Evolutionary conservation across 2,797 vertebrate species (phyloP).

Genomic region (Sebastes oblongus): DNA sequence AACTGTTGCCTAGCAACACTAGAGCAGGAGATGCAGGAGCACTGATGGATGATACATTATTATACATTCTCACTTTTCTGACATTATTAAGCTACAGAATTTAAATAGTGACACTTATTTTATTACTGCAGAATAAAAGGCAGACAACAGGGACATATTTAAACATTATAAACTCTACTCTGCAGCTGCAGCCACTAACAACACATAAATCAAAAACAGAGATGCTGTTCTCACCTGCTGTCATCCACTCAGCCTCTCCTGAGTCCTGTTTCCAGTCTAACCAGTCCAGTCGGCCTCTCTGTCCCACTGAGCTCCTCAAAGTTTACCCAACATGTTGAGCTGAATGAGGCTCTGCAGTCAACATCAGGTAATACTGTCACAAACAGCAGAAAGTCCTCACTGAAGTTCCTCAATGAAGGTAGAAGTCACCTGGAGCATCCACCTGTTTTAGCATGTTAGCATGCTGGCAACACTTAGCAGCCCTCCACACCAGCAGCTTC

Average conservation of each 20-base stretch:
- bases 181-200: background rate
- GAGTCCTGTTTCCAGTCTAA: background rate
- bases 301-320: background rate
- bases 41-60: too few relatives aligned
- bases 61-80: background rate
- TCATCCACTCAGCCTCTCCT: background rate
- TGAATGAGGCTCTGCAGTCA: background rate
- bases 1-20: background rate
- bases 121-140: background rate
- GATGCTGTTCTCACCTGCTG: background rate
- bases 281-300: background rate
- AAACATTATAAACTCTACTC: background rate
- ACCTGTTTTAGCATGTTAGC: too few relatives aligned
- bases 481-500: background rate
- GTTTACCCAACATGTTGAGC: background rate
- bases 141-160: background rate
- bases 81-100: background rate
- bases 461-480: too few relatives aligned
- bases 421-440: too few relatives aligned
- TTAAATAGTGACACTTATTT: background rate
- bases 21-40: too few relatives aligned
- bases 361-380: background rate
- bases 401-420: too few relatives aligned
- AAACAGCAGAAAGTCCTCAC: background rate
- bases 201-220: background rate